These are phyloP conservation scores for Acridotheres tristis DNA, from an alignment of 2,797 vertebrate genomes.

Conservation along the genomic window DNA sequence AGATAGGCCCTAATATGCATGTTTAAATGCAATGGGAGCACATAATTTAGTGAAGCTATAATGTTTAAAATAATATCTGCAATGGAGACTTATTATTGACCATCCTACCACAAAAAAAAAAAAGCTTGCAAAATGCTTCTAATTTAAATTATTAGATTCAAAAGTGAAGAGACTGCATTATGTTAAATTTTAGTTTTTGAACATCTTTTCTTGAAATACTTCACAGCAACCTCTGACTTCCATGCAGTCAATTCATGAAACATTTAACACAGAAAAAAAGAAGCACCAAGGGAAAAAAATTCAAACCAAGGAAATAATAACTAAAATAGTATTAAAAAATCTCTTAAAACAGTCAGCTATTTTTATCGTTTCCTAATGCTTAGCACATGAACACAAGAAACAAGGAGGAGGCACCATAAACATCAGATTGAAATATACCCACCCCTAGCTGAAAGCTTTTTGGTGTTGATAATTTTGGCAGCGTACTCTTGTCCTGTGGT, in stretches of 20 bases:
- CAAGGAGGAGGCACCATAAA: not conserved
- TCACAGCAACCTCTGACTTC: not conserved
- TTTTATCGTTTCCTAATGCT: not conserved
- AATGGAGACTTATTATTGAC: not conserved
- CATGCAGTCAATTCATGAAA: not conserved
- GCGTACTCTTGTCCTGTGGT: conserved; percentile 95
- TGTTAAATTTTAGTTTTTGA: not conserved
- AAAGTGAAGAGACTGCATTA: not conserved
- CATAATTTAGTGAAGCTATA: conserved; percentile 17
- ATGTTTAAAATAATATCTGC: conserved; percentile 24
- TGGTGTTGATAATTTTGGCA: conserved; percentile 98
- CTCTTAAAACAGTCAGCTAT: not conserved
- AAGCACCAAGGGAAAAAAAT: not conserved
- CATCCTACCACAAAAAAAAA: not conserved
- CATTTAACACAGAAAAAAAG: accelerated
- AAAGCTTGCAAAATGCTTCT: not conserved
- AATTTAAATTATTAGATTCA: not conserved
- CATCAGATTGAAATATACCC: conserved; percentile 70
- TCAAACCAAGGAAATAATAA: not conserved
- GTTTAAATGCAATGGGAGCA: conserved; percentile 47
- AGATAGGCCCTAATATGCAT: conserved; percentile 19
- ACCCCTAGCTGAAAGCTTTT: conserved; percentile 97
- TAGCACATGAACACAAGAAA: not conserved
- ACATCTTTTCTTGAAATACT: not conserved
- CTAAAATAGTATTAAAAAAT: not conserved